These are phyloP conservation scores for Catagonus wagneri DNA, from an alignment of 2,113 vertebrate genomes.

Conservation along the genomic window DNA sequence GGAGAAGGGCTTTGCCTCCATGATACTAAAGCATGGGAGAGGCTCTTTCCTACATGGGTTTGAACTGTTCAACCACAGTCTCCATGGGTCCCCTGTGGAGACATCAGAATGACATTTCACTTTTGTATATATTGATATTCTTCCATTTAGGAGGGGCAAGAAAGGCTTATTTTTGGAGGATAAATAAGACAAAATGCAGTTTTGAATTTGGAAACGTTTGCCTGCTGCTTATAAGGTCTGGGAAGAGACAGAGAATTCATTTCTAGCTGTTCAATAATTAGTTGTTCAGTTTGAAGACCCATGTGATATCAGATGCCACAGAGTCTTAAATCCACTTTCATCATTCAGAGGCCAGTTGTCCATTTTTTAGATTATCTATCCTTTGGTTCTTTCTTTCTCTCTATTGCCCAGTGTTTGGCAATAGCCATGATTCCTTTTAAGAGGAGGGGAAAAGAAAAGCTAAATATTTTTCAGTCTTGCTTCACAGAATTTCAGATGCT, in stretches of 20 bases:
- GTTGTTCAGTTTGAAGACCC: neutral
- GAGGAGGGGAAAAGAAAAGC: neutral
- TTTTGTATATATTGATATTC: neutral
- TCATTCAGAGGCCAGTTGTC: neutral
- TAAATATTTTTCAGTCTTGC: neutral
- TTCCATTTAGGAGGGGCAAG: neutral
- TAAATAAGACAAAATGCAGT: neutral
- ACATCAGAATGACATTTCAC: neutral
- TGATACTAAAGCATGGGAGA: neutral
- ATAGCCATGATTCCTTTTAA: neutral
- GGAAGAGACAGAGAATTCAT: neutral
- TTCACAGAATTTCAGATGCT: conserved; percentile 40
- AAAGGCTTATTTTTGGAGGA: neutral
- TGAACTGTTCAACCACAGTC: neutral
- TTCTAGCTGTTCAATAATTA: neutral
- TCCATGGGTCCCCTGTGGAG: neutral
- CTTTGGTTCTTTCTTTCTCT: neutral
- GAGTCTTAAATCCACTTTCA: neutral
- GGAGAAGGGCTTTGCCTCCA: neutral
- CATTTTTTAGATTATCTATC: neutral
- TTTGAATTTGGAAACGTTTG: neutral
- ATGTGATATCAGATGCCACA: neutral
- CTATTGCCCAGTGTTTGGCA: neutral
- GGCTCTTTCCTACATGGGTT: neutral
- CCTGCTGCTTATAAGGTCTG: neutral